Conservation (phyloP, 2,888 invertebrate species). For the Lepidochitona cinerea region DNA sequence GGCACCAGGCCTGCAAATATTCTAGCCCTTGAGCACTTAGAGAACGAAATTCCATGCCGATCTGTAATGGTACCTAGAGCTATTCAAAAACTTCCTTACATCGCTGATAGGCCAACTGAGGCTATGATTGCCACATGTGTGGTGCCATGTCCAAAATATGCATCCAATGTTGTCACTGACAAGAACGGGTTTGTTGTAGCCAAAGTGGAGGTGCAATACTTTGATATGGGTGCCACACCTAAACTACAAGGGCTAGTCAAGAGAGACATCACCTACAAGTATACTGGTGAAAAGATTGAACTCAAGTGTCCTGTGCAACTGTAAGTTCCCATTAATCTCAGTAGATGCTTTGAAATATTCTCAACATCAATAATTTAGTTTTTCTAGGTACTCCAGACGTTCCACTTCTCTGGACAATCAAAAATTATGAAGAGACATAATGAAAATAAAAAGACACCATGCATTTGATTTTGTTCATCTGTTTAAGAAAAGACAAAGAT, state of each 20-base stretch:
- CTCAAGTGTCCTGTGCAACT: constrained; percentile 54
- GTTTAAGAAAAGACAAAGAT: background rate
- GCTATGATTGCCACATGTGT: constrained; percentile 75
- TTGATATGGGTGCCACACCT: constrained; percentile 45
- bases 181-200: constrained; percentile 76
- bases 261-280: constrained; percentile 52
- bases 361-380: too few relatives aligned
- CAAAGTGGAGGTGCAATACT: constrained; percentile 72
- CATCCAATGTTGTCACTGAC: constrained; percentile 69
- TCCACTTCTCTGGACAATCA: too few relatives aligned
- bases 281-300: constrained; percentile 43
- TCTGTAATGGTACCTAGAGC: constrained; percentile 74
- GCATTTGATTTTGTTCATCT: too few relatives aligned
- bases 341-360: background rate
- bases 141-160: constrained; percentile 48
- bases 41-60: constrained; percentile 78
- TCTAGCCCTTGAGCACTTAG: constrained; percentile 47
- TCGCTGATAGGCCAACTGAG: constrained; percentile 74
- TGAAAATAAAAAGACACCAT: too few relatives aligned
- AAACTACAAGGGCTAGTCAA: constrained; percentile 49
- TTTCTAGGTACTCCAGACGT: too few relatives aligned
- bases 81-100: constrained; percentile 56
- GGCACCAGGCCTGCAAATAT: constrained; percentile 48
- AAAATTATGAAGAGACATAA: too few relatives aligned
- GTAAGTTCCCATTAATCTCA: background rate